A percentile compares a stretch with the other conserved stretches of the same genome.
Evolutionary conservation across 1,140 invertebrate species (phyloP).

Genomic region (Potamilus streckersoni): DNA sequence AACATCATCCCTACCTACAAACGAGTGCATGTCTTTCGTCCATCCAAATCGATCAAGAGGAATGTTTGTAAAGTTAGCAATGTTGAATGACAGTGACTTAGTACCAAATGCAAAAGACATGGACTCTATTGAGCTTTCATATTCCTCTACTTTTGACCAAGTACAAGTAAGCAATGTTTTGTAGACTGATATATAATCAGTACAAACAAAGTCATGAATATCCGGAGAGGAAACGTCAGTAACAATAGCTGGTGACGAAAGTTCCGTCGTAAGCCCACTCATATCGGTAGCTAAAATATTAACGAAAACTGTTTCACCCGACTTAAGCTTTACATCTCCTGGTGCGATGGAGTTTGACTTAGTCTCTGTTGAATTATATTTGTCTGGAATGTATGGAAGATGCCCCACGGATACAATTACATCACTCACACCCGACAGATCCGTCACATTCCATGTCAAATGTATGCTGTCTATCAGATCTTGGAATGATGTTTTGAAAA

Average conservation of each 20-base stretch:
- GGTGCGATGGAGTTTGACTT: not conserved
- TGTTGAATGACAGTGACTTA: not conserved
- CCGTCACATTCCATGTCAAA: not conserved
- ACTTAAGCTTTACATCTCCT: conserved; percentile 3
- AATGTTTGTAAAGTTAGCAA: conserved; percentile 1
- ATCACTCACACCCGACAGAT: not conserved
- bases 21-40: not conserved
- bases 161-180: conserved; percentile 14
- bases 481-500: conserved; percentile 1
- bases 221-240: conserved; percentile 9
- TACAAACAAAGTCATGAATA: conserved; percentile 15
- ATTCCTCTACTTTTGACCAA: conserved; percentile 10
- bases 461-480: not conserved
- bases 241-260: conserved; percentile 17
- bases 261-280: not conserved
- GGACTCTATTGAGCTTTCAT: conserved; percentile 14
- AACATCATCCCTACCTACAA: not conserved
- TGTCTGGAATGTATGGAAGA: not conserved
- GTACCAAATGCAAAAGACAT: conserved; percentile 9
- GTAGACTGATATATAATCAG: conserved; percentile 3
- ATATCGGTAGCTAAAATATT: conserved; percentile 13
- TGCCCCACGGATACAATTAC: not conserved
- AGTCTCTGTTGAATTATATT: not conserved
- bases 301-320: conserved; percentile 7
- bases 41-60: not conserved